Evolutionary conservation across 2,797 vertebrate genomes (phyloP), one percentile per base, ranked within the genome.

Genomic region (Hoplostethus mediterraneus): DNA sequence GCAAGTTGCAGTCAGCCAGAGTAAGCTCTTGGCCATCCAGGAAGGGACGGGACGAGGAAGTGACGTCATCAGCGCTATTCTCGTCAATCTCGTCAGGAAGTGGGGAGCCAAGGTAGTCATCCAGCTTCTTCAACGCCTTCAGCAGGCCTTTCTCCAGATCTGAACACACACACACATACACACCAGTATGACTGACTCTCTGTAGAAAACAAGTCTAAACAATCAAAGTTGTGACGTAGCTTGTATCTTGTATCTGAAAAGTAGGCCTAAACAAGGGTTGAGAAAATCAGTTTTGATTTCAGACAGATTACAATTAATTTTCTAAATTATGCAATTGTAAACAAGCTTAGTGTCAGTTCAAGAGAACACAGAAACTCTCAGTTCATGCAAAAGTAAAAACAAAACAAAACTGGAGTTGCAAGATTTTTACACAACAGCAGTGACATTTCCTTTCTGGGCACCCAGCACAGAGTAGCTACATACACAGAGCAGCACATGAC

Each of bases 41-140:
- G 90, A 97, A 98, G 75, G 95, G 92, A 71, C 97, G 95, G 54
- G 91, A 87, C 0, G 97, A 98, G 70, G 93, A 87, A 67, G 89
- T 90, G 82, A 95, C 93, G 1, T 97, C 97, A 73, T 97, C 97
- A 0, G 95, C 86, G 13, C 96, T 95, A 90, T 95, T 96, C 85
- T 97, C 95, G 31, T 98, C 97, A 3, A 98, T 95, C 91, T 98
- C 97, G 0, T 97, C 96, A 4, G 96, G 96, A 72, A 96, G 95
- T 0, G 95, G 94, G 2, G 93, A 90, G 80, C 90, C 89, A 36
- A 98, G 88, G 87, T 95, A 98, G 87, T 93, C 91, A 1, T 95
- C 93, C 64, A 95, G 87, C 88, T 94, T 95, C 85, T 87, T 94
- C 82, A 95, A 81, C 38, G 95, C 94, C 77, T 95, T 95, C 73